These are phyloP conservation scores for Belonocnema kinseyi DNA, from an alignment of 1,140 invertebrate species.

Conservation along the genomic window DNA sequence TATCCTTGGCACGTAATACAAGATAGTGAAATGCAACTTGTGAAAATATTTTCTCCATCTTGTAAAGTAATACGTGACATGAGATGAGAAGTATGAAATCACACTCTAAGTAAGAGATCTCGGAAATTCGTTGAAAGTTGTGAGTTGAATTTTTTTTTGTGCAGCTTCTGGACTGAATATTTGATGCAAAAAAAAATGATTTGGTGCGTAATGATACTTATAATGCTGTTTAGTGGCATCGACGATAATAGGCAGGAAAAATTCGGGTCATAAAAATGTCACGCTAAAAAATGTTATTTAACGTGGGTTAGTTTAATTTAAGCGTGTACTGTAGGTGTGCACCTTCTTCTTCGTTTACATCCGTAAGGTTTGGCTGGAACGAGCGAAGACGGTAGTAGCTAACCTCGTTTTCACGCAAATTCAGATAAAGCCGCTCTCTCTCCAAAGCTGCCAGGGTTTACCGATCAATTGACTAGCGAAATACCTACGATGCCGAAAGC, in stretches of 20 bases:
- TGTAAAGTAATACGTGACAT: not conserved
- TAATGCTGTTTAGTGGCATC: no score
- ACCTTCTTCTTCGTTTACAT: not conserved
- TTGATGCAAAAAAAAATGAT: no score
- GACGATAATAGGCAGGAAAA: no score
- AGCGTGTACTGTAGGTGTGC: no score
- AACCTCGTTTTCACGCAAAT: constrained; percentile 41
- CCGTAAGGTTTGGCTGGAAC: not conserved
- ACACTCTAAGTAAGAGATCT: no score
- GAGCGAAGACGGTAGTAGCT: not conserved
- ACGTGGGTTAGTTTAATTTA: no score
- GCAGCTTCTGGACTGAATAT: no score
- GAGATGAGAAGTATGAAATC: not conserved
- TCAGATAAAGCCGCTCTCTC: constrained; percentile 33
- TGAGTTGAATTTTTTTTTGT: not conserved
- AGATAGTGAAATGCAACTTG: not conserved
- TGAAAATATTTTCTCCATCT: not conserved
- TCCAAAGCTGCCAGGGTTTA: constrained; percentile 33
- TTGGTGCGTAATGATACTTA: no score
- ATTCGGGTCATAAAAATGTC: no score
- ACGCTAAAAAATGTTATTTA: no score
- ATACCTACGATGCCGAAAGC: not conserved
- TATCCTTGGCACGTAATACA: constrained; percentile 7
- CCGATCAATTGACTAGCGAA: constrained; percentile 37
- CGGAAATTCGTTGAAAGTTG: no score